phyloP scores from a whole-genome alignment of 23 tunicate species.

The Trididemnum nubilum region DNA sequence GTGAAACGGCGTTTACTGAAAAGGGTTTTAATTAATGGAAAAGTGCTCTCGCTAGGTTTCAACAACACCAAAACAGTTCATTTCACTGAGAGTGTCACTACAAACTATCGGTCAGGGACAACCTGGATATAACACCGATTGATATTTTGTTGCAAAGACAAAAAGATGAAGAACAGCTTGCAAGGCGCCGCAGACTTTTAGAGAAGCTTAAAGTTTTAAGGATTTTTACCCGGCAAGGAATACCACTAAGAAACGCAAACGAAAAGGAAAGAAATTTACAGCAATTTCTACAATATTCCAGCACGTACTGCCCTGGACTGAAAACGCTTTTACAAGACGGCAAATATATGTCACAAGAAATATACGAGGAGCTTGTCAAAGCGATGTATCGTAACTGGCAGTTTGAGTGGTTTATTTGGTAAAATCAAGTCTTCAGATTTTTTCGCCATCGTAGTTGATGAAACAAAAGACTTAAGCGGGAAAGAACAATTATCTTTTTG shows the following conservation, averaged over 20 bases:
- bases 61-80: background rate
- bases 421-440: no score
- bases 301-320: no score
- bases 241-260: slow-evolving; percentile 1
- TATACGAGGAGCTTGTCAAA: background rate
- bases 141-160: background rate
- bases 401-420: background rate
- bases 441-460: slow-evolving; percentile 12
- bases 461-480: no score
- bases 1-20: background rate
- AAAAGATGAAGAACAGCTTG: background rate
- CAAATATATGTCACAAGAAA: background rate
- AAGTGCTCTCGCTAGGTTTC: background rate
- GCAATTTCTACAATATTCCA: slow-evolving; percentile 5
- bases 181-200: background rate
- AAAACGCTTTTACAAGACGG: background rate
- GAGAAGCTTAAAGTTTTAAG: background rate
- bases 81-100: no score
- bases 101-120: background rate
- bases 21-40: background rate
- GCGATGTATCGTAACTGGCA: background rate
- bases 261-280: slow-evolving; percentile 5
- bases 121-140: no score
- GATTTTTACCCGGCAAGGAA: no score
- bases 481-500: slow-evolving; percentile 10